These are phyloP conservation scores for Gallinago stenura DNA, from an alignment of 2,797 vertebrate species.

Conservation along the genomic window DNA sequence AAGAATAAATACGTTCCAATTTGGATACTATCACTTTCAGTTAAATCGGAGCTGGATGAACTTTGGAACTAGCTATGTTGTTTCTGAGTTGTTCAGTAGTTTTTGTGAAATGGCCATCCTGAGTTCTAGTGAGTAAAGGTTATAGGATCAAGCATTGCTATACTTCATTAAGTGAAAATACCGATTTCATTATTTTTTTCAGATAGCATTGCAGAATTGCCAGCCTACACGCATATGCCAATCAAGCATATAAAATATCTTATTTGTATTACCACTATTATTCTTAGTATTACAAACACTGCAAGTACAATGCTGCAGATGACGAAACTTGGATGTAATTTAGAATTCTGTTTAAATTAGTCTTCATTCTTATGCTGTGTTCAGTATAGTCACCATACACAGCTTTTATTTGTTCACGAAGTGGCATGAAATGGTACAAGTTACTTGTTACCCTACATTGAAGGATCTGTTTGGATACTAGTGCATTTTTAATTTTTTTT, in stretches of 20 bases:
- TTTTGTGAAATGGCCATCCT: not conserved
- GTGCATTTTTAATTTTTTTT: not conserved
- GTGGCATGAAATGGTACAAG: not conserved
- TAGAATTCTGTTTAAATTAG: not conserved
- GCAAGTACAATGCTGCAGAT: not conserved
- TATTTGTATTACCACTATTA: not conserved
- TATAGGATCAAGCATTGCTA: not conserved
- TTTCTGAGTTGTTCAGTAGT: not conserved
- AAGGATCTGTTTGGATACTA: not conserved
- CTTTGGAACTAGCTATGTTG: conserved; percentile 21
- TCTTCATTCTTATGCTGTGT: not conserved
- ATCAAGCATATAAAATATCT: not conserved
- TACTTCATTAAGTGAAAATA: not conserved
- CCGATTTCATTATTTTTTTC: not conserved
- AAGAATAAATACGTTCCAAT: not conserved
- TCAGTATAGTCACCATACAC: not conserved
- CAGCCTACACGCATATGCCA: not conserved
- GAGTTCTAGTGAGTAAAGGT: not conserved
- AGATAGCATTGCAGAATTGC: not conserved
- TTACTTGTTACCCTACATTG: not conserved
- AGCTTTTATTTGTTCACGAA: not conserved
- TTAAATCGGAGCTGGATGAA: conserved; percentile 8
- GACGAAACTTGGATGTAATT: not conserved
- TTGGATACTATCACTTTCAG: conserved; percentile 31
- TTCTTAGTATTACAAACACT: not conserved